phyloP scores from a whole-genome alignment of 2,888 invertebrate genomes.

The Ligdia adustata region DNA sequence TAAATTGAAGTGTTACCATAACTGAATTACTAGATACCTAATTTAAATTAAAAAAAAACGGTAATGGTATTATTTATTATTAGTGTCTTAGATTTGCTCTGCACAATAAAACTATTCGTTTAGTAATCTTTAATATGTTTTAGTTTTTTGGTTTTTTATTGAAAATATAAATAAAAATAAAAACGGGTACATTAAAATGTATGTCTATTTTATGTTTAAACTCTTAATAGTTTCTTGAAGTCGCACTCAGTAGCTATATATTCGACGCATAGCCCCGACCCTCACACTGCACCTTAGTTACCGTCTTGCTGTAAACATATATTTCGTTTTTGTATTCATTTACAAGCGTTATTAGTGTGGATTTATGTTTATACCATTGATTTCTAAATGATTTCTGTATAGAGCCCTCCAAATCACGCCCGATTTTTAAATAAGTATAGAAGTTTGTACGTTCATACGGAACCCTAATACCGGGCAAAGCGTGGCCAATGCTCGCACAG shows the following conservation, averaged over 20 bases:
- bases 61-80: too few species aligned
- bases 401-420: slow-evolving; percentile 61
- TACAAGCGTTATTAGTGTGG: slow-evolving; percentile 81
- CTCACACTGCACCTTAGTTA: slow-evolving; percentile 83
- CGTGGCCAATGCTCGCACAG: slow-evolving; percentile 62
- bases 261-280: slow-evolving; percentile 67
- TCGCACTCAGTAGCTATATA: slow-evolving; percentile 55
- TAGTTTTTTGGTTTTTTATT: too few species aligned
- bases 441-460: too few species aligned
- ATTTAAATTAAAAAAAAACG: too few species aligned
- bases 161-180: too few species aligned
- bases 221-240: slow-evolving; percentile 37
- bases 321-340: slow-evolving; percentile 78
- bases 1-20: too few species aligned
- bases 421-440: slow-evolving; percentile 46
- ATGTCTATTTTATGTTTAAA: slow-evolving; percentile 10
- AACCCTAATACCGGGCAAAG: too few species aligned
- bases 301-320: slow-evolving; percentile 81
- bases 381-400: slow-evolving; percentile 73
- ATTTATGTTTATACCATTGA: slow-evolving; percentile 77
- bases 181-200: too few species aligned
- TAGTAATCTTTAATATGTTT: too few species aligned
- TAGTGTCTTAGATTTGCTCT: too few species aligned
- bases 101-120: too few species aligned
- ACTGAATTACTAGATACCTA: too few species aligned